These are phyloP conservation scores for Ceratitis capitata DNA, from an alignment of 1,140 invertebrate species.

Conservation along the genomic window DNA sequence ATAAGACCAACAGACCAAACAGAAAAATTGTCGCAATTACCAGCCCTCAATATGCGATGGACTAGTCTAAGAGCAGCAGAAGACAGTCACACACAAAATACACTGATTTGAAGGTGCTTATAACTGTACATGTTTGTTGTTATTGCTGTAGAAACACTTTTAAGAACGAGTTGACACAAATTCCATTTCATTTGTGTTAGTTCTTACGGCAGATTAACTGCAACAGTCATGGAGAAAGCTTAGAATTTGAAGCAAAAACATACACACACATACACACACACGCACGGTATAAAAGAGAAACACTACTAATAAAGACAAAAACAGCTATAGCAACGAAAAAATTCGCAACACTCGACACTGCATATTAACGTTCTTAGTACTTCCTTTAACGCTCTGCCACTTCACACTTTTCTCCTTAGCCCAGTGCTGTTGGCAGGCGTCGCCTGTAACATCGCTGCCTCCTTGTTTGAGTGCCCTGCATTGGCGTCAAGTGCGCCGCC, in stretches of 20 bases:
- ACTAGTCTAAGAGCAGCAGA: neutral
- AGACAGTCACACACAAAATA: too few species aligned
- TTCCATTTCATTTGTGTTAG: neutral
- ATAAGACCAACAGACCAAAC: neutral
- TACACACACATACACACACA: neutral
- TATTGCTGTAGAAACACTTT: neutral
- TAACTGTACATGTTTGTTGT: neutral
- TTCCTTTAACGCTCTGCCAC: neutral
- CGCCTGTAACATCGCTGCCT: neutral
- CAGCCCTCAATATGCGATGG: neutral
- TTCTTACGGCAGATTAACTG: slow-evolving; percentile 5
- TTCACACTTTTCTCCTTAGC: neutral
- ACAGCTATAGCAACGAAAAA: neutral
- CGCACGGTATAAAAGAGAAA: neutral
- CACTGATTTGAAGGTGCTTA: too few species aligned
- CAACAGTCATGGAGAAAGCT: neutral
- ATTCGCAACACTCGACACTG: neutral
- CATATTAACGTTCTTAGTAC: too few species aligned
- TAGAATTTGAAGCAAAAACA: neutral
- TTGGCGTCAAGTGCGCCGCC: slow-evolving; percentile 4
- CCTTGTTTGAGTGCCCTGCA: neutral
- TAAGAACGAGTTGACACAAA: neutral
- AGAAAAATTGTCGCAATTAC: neutral
- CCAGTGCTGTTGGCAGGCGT: neutral
- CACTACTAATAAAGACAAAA: neutral